Base-by-base conservation (phyloP, 2,797 vertebrate species). In the Perodicticus potto region DNA sequence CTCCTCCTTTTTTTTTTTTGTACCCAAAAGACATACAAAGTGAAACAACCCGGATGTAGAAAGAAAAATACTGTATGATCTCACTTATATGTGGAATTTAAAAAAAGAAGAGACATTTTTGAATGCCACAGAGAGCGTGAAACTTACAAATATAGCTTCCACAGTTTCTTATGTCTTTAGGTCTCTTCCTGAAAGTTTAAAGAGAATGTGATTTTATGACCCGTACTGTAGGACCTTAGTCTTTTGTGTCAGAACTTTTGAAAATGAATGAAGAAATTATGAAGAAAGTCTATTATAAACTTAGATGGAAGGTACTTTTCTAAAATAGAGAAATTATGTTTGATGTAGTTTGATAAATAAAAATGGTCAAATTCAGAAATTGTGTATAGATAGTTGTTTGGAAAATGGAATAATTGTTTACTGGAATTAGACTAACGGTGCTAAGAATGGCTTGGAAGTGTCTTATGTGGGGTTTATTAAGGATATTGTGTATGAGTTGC, bases 191-290 rank as follows among this genome's bases (percentile, higher is more conserved):
- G 72, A 70, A 86, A 84, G 27, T 61, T 57, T 69, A 45, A 96
- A 65, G 49, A 78, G 22, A 59, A 23, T 82, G 2, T 45, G 4
- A 40, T 78, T 27, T 80, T 65, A 49, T 80, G 59, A 76, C 34
- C 78, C n/a, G 23, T 53, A 57, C 2, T 8, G 9, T 7, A 92
- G 22, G 19, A 2, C 37, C 37, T 76, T 43, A 32, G 29, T 69
- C 25, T 86, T 94, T 89, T 92, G 53, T 94, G 20, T 92, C 57
- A 65, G 81, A 84, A 53, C 20, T 49, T 37, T 89, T 91, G 27
- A 89, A 93, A 17, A 76, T 84, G 22, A 86, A 19, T 45, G 67
- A 90, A 86, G 37, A 61, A 32, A 55, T 69, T 12, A 43, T 91
- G 89, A 77, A 57, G 20, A 34, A 94, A 76, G 29, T 14, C 29